Base-by-base conservation (phyloP, 2,888 invertebrate species). In the Drosophila crucigera region DNA sequence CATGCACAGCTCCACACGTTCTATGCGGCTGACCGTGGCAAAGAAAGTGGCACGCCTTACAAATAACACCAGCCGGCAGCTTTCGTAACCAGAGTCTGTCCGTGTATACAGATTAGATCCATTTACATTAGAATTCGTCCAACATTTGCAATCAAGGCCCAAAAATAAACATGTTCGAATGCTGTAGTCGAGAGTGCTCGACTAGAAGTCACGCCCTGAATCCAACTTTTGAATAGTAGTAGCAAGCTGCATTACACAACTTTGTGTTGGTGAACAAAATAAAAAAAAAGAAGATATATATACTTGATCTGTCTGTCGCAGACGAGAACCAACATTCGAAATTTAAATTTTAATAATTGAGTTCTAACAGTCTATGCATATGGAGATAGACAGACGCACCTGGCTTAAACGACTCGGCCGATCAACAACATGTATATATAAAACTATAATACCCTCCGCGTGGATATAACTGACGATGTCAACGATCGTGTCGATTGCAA, bases 11-110 rank as follows among this genome's bases (percentile, higher is more conserved):
- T 54, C 19, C 28, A 37, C 54, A 25, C 53, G 50, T 22, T 50
- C 33, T 50, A n/a, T 16, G n/a, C 11, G 7, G 4, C 31, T 64
- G 80, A 54, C 65, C 65, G 66, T 66, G 67, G 47, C 71, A 68
- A 80, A 76, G 80, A 80, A 76, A 80, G 80, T 68, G 49, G 53
- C 67, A 53, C 39, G n/a, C 19, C 25, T 39, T 30, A 56, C 39
- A 37, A 39, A 19, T 39, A 4, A n/a, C 55, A n/a, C 25, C 33
- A 35, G 16, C 25, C 22, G 35, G 0, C 16, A 22, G 6, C 4
- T 11, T 22, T 31, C 10, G 19, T 14, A 31, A n/a, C 31, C 52
- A 22, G 53, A 25, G 3, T 37, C 11, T 22, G n/a, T 0, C 14
- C 22, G 22, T 30, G n/a, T 52, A 19, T 16, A 3, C 11, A 33